These are phyloP conservation scores for Drosophila nasuta DNA, from an alignment of 1,140 invertebrate species.

Conservation along the genomic window DNA sequence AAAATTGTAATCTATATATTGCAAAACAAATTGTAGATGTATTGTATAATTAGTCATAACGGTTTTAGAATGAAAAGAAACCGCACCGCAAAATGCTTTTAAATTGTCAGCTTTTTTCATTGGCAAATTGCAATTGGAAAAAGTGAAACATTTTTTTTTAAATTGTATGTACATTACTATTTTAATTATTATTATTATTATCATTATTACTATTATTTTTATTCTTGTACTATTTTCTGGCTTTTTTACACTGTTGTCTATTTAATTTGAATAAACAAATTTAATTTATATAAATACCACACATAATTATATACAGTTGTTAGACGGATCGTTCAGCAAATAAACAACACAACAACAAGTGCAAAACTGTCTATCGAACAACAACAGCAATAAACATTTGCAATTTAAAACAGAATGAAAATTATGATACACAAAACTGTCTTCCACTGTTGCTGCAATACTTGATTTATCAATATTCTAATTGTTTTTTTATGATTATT, in stretches of 20 bases:
- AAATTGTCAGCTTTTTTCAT: conserved; percentile 64
- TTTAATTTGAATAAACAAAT: conserved; percentile 71
- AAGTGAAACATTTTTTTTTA: conserved; percentile 57
- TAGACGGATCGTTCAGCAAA: conserved; percentile 40
- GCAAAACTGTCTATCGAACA: conserved; percentile 14
- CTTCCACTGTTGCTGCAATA: conserved; percentile 84
- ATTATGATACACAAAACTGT: conserved; percentile 58
- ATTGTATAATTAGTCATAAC: conserved; percentile 75
- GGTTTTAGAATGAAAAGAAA: conserved; percentile 63
- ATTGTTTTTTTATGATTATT: conserved; percentile 42
- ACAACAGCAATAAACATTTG: conserved; percentile 41
- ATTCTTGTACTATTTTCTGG: conserved; percentile 44
- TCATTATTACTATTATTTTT: conserved; percentile 28
- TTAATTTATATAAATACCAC: conserved; percentile 52
- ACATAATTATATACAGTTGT: conserved; percentile 4
- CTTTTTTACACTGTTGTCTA: conserved; percentile 80
- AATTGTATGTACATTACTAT: conserved; percentile 77
- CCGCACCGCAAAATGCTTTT: conserved; percentile 68
- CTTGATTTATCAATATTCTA: conserved; percentile 61
- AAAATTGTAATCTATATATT: conserved; percentile 33
- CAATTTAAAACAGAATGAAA: conserved; percentile 36
- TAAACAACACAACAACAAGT: conserved; percentile 24
- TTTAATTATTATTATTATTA: conserved; percentile 21
- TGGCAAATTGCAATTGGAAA: conserved; percentile 4
- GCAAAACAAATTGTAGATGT: conserved; percentile 62